Base-by-base conservation (phyloP, 92 coral and sea anemone genomes). In the Phenganax stokvisi region DNA sequence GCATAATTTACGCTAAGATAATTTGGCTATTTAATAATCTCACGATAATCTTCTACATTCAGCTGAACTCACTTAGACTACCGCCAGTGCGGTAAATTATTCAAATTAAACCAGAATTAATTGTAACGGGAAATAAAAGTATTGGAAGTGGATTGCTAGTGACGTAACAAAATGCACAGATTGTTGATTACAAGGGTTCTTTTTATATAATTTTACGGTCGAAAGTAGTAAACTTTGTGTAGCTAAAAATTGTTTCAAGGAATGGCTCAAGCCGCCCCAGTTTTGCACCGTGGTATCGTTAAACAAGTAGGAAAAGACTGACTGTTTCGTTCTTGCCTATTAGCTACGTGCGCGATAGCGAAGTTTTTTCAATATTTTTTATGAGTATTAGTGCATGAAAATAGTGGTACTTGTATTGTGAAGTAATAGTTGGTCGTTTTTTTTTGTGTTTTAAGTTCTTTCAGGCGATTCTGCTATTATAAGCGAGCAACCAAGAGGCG, bases 401-500 rank as follows among this genome's bases (percentile, higher is more conserved):
- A 37, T 37, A 37, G 5, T 37, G 47, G 47, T 37, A 37, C 47
- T 37, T 37, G 56, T 54, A 68, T 62, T 68, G 20, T 27, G 12
- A 75, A 47, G 52, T 74, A 76, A 27, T 79, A 54, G 25, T 76
- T 75, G 47, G 87, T 80, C 71, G 67, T 20, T 1, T 37, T 37
- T 2, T 66, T 47, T 66, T 58, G 16, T 82, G 69, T 54, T 71
- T 12, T 28, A 94, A 97, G 90, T 94, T 87, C 91, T 94, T 77
- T 94, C 98, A 15, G 98, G 98, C 77, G 98, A 94, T 60, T 90
- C 92, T 65, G 96, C 92, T 9, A 87, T 92, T 52, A 92, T 94
- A 72, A 90, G 98, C 47, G 98, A 97, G n/a, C 98, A 94, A 61
- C 98, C 98, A 7, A 88, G 92, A 56, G 98, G 98, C 2, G 98